phyloP scores from a whole-genome alignment of 2,797 vertebrate species.

The Enteromius treurensis region DNA sequence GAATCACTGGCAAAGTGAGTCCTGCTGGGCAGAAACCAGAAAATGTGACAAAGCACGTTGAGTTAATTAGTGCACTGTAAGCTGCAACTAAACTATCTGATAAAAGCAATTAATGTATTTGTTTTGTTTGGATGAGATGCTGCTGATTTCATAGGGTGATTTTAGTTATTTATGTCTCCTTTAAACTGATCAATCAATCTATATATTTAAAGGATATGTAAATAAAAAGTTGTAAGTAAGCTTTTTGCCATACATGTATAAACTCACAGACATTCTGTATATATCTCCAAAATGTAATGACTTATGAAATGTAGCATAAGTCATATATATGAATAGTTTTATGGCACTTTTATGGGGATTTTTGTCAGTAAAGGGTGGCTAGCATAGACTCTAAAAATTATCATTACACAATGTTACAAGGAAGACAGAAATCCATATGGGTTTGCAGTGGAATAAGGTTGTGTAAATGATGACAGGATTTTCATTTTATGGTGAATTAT shows the following conservation, averaged over 20 bases:
- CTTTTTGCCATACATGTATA: neutral
- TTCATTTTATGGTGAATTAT: neutral
- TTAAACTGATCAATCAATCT: neutral
- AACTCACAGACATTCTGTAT: neutral
- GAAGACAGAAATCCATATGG: slow-evolving; percentile 1
- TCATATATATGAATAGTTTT: neutral
- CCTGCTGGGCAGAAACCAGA: slow-evolving; percentile 11
- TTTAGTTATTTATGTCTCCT: neutral
- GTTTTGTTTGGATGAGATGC: slow-evolving; percentile 5
- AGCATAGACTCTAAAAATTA: neutral
- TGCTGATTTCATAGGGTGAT: slow-evolving; percentile 7
- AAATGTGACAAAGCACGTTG: slow-evolving; percentile 25
- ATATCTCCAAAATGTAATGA: neutral
- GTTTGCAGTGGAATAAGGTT: neutral
- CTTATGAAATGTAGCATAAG: neutral
- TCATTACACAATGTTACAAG: neutral
- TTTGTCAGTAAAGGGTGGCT: neutral
- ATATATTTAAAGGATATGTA: neutral
- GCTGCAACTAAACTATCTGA: neutral
- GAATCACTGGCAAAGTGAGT: slow-evolving; percentile 70
- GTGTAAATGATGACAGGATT: neutral
- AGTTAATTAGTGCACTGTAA: slow-evolving; percentile 17
- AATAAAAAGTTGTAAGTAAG: too few species aligned
- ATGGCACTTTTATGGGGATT: neutral
- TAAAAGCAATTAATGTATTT: neutral